Evolutionary conservation across 2,113 vertebrate species (phyloP), one percentile per base, ranked within the genome.

Genomic region (Antennarius striatus): DNA sequence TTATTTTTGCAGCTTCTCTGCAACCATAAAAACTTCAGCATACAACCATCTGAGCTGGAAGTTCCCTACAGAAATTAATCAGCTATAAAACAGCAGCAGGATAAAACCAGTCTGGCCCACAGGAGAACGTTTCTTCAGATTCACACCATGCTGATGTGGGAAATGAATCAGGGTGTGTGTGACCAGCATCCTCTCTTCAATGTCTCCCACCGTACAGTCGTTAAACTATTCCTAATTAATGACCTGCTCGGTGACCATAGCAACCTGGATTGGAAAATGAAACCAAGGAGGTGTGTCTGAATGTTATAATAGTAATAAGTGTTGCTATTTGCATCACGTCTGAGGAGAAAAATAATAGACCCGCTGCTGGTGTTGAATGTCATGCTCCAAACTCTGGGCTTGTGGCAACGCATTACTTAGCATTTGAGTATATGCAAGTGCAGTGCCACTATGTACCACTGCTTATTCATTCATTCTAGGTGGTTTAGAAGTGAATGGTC

Each of bases 1-100:
- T 78, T 63, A 73, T 81, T 84, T 86, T 86, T 63, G 73, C 70
- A 56, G 72, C 73, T 73, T 78, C 77, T 72, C 77, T 16, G 63
- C 4, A 32, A 71, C 73, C 68, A 71, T 83, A 82, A 88, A 88
- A 89, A 79, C 74, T 58, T 68, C 76, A 73, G 72, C 82, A 81
- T 57, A 42, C 63, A 80, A 60, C 48, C 63, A 61, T 79, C 77
- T 80, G 60, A 73, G 63, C 75, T 74, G 68, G 50, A 77, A 63
- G 71, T 81, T 77, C 84, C 73, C 81, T 48, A 28, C 60, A 82
- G 80, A 85, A 82, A 88, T 86, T 79, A 91, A 85, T 86, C 81
- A 81, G 78, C 86, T 69, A 74, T 90, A 86, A 86, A 87, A 88
- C 50, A 75, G 67, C 77, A 80, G 75, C 14, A 15, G 69, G 68